These are phyloP conservation scores for Pseudopodoces humilis DNA, from an alignment of 2,113 vertebrate species.

Conservation along the genomic window DNA sequence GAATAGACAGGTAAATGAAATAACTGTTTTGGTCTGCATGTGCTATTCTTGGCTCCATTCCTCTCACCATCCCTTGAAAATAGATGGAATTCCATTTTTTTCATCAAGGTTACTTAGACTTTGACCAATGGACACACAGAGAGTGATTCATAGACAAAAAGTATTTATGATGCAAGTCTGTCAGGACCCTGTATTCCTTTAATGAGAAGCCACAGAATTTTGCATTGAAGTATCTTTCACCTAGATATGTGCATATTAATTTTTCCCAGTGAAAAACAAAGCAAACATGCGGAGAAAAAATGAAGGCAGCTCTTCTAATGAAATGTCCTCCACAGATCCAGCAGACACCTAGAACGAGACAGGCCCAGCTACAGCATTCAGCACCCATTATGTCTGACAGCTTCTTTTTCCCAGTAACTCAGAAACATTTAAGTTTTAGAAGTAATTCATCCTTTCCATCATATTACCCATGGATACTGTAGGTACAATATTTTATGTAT, in stretches of 20 bases:
- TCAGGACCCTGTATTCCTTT: not conserved
- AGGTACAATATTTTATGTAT: not conserved
- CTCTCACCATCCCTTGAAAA: conserved; percentile 14
- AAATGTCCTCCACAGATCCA: not conserved
- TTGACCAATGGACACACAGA: not conserved
- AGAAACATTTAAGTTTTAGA: not conserved
- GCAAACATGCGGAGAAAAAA: not conserved
- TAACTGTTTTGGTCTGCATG: not conserved
- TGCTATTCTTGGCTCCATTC: not conserved
- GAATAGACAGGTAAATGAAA: conserved; percentile 16
- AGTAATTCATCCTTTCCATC: not conserved
- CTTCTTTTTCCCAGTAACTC: not conserved
- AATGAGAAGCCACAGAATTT: not conserved
- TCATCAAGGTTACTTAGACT: conserved; percentile 26
- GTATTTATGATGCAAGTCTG: not conserved
- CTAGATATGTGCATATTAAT: not conserved
- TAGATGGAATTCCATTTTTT: not conserved
- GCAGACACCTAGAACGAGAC: fast-evolving
- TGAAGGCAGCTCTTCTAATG: not conserved
- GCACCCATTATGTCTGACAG: not conserved
- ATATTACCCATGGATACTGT: fast-evolving
- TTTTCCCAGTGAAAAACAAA: not conserved
- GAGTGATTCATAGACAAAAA: not conserved
- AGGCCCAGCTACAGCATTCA: not conserved
- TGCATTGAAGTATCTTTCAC: not conserved